Conservation (phyloP, 1,140 invertebrate genomes). For the Drepana arcuata region DNA sequence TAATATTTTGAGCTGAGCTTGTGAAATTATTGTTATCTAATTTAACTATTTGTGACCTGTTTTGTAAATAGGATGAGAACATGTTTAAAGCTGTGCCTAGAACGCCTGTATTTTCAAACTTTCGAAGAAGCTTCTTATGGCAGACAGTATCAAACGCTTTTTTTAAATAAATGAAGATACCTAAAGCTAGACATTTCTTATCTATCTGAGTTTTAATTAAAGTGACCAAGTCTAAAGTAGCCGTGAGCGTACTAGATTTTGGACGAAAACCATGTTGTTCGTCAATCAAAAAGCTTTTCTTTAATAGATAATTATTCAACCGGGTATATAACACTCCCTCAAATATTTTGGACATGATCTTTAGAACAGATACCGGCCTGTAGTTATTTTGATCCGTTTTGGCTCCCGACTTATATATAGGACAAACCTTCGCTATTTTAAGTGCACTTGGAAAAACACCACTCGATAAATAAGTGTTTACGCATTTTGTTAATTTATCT, state of each 20-base stretch:
- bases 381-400: conserved; percentile 4
- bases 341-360: neutral
- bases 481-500: neutral
- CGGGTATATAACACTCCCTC: neutral
- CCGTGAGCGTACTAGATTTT: conserved; percentile 3
- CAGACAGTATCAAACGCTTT: neutral
- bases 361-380: neutral
- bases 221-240: neutral
- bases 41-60: conserved; percentile 2
- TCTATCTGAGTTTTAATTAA: conserved; percentile 3
- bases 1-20: too few relatives aligned
- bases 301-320: neutral
- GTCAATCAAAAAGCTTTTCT: neutral
- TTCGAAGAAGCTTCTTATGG: neutral
- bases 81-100: conserved; percentile 1
- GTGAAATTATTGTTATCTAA: too few relatives aligned
- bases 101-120: conserved; percentile 4
- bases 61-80: neutral
- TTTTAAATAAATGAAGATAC: neutral
- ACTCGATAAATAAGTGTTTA: neutral
- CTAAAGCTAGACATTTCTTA: neutral
- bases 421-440: conserved; percentile 2
- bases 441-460: conserved; percentile 1
- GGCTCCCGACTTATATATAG: conserved; percentile 4
- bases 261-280: neutral